A percentile compares a stretch with the other conserved stretches of the same genome.
Conservation (phyloP, 2,113 vertebrate species). For the Mugil cephalus region DNA sequence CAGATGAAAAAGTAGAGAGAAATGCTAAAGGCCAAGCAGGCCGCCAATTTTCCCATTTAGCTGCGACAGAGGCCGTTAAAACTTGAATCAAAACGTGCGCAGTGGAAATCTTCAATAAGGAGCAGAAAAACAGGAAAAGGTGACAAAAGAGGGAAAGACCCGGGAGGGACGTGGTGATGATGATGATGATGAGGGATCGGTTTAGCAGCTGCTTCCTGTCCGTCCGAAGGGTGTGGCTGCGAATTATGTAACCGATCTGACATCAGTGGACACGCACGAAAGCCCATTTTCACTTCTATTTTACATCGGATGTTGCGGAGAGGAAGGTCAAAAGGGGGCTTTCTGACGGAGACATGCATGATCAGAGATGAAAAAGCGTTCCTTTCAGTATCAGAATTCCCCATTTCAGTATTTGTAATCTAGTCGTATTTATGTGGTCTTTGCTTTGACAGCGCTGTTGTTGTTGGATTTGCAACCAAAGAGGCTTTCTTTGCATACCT, state of each 20-base stretch:
- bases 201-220: conserved; percentile 66
- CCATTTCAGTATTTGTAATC: conserved; percentile 33
- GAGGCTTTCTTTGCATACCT: conserved; percentile 2
- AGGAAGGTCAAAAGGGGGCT: conserved; percentile 1
- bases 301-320: conserved; percentile 15
- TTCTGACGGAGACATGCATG: background rate
- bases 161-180: conserved; percentile 18
- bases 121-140: conserved; percentile 64
- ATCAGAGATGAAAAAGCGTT: conserved; percentile 16
- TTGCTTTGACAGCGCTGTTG: conserved; percentile 35
- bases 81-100: conserved; percentile 8
- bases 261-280: conserved; percentile 23
- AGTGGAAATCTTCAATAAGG: conserved; percentile 18
- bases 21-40: conserved; percentile 6
- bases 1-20: background rate
- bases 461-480: conserved; percentile 44
- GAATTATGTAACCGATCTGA: conserved; percentile 39
- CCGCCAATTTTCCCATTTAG: conserved; percentile 39
- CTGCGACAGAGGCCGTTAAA: background rate
- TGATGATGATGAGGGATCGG: conserved; percentile 27
- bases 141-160: conserved; percentile 59
- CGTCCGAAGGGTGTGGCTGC: conserved; percentile 45
- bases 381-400: conserved; percentile 4
- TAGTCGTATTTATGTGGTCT: background rate
- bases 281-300: conserved; percentile 17